Evolutionary conservation across 2,113 vertebrate genomes (phyloP).

Genomic region (Accipiter virgatus): DNA sequence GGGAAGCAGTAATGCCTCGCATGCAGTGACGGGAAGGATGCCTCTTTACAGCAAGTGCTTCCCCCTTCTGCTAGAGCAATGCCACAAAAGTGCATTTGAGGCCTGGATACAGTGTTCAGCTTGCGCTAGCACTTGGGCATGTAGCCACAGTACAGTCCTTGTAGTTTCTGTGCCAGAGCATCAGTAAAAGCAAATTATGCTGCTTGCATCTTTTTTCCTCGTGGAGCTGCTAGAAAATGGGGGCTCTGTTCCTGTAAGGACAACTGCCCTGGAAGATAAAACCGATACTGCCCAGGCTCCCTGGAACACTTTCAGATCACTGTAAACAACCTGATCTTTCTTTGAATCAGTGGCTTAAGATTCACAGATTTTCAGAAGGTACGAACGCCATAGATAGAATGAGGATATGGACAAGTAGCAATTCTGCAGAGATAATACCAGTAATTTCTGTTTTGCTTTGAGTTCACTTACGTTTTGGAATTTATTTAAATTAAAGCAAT

Average conservation of each 20-base stretch:
- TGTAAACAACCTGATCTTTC: background rate
- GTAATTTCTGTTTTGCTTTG: background rate
- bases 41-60: background rate
- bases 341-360: background rate
- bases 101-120: background rate
- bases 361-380: background rate
- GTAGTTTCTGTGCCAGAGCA: background rate
- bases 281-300: background rate
- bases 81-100: background rate
- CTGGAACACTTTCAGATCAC: background rate
- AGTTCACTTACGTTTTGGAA: background rate
- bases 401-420: background rate
- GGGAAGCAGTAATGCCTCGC: background rate
- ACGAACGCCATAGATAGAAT: background rate
- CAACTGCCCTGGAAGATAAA: background rate
- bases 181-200: accelerated
- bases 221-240: background rate
- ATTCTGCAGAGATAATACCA: background rate
- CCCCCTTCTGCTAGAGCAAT: background rate
- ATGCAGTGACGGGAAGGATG: background rate
- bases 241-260: background rate
- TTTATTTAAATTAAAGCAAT: background rate
- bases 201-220: background rate
- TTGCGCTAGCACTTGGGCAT: background rate
- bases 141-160: accelerated